Conservation (phyloP, 2,113 vertebrate species). For the Mugil cephalus region DNA sequence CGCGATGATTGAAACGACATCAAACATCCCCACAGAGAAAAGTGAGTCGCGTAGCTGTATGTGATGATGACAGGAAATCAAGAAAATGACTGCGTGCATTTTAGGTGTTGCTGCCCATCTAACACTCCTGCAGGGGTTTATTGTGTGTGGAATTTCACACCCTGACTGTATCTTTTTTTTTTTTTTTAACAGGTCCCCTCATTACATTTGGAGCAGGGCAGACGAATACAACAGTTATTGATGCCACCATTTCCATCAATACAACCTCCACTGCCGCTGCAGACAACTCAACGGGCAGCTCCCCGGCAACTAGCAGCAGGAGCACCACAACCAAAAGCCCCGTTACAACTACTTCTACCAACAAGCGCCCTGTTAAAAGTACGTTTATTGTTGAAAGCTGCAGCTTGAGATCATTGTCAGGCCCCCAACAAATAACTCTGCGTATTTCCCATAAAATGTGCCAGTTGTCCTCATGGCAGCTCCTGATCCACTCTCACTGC, state of each 20-base stretch:
- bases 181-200: slow-evolving; percentile 66
- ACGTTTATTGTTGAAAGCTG: slow-evolving; percentile 34
- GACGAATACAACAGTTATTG: slow-evolving; percentile 60
- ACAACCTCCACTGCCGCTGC: slow-evolving; percentile 34
- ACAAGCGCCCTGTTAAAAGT: slow-evolving; percentile 75
- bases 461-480: not conserved
- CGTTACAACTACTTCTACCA: slow-evolving; percentile 35
- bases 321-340: slow-evolving; percentile 23
- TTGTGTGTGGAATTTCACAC: not conserved
- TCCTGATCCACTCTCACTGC: slow-evolving; percentile 9
- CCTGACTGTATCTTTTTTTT: not conserved
- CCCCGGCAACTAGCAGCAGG: slow-evolving; percentile 18
- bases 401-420: not conserved
- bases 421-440: not conserved
- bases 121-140: not conserved
- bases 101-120: not conserved
- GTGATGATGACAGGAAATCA: not conserved
- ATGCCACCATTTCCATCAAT: slow-evolving; percentile 10
- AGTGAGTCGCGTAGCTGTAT: slow-evolving; percentile 58
- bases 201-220: slow-evolving; percentile 68
- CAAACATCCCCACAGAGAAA: slow-evolving; percentile 47
- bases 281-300: slow-evolving; percentile 35
- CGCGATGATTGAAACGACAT: slow-evolving; percentile 34
- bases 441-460: not conserved
- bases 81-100: not conserved